These are phyloP conservation scores for Gymnobelideus leadbeateri DNA, from an alignment of 2,113 vertebrate species.

Conservation along the genomic window DNA sequence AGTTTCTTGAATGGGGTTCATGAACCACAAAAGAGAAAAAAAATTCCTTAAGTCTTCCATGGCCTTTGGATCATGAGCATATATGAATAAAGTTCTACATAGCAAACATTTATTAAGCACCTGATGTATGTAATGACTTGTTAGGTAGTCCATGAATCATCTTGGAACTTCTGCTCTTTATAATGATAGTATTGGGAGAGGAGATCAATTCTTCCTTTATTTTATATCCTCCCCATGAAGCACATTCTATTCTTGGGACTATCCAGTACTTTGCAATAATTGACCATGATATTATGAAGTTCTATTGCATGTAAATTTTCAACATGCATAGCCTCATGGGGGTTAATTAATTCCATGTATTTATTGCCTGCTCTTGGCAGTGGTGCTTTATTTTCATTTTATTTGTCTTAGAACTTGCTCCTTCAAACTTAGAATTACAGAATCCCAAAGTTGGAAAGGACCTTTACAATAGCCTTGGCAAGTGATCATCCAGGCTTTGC, in stretches of 20 bases:
- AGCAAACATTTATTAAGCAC: not conserved
- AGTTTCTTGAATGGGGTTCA: too few species aligned
- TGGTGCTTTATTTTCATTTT: not conserved
- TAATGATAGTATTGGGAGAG: not conserved
- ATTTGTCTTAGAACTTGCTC: not conserved
- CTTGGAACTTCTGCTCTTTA: not conserved
- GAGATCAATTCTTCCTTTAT: not conserved
- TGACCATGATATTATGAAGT: not conserved
- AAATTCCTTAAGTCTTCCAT: not conserved
- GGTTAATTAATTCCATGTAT: not conserved
- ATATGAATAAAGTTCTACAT: not conserved
- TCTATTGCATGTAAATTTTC: not conserved
- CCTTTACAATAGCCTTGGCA: not conserved
- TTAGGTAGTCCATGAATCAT: not conserved
- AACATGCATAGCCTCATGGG: not conserved
- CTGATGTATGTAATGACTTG: not conserved
- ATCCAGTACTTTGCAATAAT: not conserved
- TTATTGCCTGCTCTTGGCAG: not conserved
- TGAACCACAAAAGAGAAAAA: not conserved
- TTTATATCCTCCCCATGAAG: not conserved
- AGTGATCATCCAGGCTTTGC: not conserved
- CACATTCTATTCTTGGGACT: not conserved
- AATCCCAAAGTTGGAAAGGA: not conserved
- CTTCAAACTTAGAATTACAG: not conserved
- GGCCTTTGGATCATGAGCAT: not conserved